A percentile compares a stretch with the other conserved stretches of the same genome.
Evolutionary conservation across 2,888 invertebrate genomes (phyloP).

Genomic region (Tethea ocularis): DNA sequence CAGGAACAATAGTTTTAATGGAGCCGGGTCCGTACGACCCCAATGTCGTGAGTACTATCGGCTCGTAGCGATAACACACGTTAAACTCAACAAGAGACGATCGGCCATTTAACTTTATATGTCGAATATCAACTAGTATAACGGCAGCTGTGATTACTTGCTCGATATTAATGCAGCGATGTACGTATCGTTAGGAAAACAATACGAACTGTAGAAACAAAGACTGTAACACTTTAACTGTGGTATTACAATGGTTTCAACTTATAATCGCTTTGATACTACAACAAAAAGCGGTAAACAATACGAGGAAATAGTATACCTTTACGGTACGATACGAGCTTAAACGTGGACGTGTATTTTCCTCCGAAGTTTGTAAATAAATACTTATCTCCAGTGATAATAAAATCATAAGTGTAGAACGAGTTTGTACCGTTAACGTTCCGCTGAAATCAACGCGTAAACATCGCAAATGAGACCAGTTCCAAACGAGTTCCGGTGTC

Average conservation of each 20-base stretch:
- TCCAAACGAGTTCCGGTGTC: conserved; percentile 56
- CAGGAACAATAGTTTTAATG: conserved; percentile 67
- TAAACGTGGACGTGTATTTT: conserved; percentile 5
- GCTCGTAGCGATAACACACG: conserved; percentile 62
- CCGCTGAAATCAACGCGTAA: conserved; percentile 68
- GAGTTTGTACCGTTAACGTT: conserved; percentile 73
- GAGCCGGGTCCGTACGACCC: conserved; percentile 55
- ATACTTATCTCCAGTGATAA: conserved; percentile 36
- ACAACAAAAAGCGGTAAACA: conserved; percentile 54
- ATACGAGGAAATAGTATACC: conserved; percentile 49
- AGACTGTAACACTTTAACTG: conserved; percentile 7
- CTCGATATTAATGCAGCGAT: conserved; percentile 29
- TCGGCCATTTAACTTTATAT: not conserved
- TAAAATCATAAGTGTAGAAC: conserved; percentile 65
- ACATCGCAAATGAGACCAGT: conserved; percentile 55
- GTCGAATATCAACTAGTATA: not conserved
- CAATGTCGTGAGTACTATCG: conserved; percentile 54
- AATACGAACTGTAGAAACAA: conserved; percentile 29
- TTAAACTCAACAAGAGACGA: not conserved
- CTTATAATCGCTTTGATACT: conserved; percentile 41
- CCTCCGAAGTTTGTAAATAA: conserved; percentile 66
- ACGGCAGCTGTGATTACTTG: not conserved
- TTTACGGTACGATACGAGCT: conserved; percentile 23
- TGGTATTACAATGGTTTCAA: conserved; percentile 29
- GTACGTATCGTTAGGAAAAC: conserved; percentile 29